Percentiles rank a stretch among this genome's conserved stretches.
Conservation (phyloP, 2,888 invertebrate genomes). For the Frankliniella fusca region DNA sequence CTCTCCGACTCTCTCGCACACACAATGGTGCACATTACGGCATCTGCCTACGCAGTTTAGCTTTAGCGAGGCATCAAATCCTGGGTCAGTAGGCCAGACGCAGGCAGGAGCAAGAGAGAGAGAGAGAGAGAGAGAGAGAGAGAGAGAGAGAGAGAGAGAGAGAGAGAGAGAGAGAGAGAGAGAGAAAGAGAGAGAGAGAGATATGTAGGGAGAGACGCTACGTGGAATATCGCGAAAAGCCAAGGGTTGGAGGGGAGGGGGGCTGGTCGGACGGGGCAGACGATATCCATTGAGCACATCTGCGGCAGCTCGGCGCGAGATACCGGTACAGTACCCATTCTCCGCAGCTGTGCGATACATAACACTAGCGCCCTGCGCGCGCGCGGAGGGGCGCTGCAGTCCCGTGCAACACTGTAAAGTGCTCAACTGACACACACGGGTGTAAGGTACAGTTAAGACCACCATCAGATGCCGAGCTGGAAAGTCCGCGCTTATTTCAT, state of each 20-base stretch:
- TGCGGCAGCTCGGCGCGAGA: not conserved
- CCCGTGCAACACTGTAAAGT: too few species aligned
- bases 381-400: too few species aligned
- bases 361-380: not conserved
- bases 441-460: too few species aligned
- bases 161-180: not conserved
- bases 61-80: too few species aligned
- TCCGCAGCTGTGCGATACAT: slow-evolving; percentile 10
- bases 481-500: too few species aligned
- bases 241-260: not conserved
- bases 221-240: not conserved
- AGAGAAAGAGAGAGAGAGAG: not conserved
- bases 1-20: too few species aligned
- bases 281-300: slow-evolving; percentile 7
- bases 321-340: slow-evolving; percentile 24
- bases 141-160: not conserved
- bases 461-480: too few species aligned
- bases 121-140: not conserved
- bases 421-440: too few species aligned
- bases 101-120: not conserved
- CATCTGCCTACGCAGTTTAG: too few species aligned
- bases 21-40: too few species aligned
- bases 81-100: too few species aligned
- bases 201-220: too few species aligned
- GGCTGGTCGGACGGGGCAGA: not conserved